phyloP scores from a whole-genome alignment of 1,140 invertebrate genomes.

The Calliopsis andreniformis region DNA sequence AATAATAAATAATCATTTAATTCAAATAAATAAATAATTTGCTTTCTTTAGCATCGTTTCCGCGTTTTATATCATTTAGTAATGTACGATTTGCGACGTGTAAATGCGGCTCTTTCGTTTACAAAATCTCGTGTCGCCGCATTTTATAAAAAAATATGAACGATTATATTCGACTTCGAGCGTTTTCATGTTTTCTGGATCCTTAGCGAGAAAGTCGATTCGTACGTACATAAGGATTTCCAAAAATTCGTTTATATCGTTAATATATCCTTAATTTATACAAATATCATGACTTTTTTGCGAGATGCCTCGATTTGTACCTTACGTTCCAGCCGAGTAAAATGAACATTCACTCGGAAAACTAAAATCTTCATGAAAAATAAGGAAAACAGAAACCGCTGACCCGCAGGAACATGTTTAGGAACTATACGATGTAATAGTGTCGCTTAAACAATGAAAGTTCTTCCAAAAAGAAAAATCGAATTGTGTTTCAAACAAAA shows the following conservation, averaged over 20 bases:
- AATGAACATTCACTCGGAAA: background rate
- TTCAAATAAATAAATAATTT: constrained; percentile 82
- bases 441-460: background rate
- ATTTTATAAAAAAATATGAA: constrained; percentile 72
- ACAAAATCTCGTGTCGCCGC: constrained; percentile 72
- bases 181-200: constrained; percentile 59
- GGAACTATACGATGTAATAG: constrained; percentile 9
- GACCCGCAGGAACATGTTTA: constrained; percentile 15
- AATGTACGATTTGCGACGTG: constrained; percentile 78
- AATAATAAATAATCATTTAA: constrained; percentile 79
- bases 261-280: constrained; percentile 38
- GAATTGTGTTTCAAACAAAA: background rate
- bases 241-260: constrained; percentile 38
- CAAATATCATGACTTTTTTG: constrained; percentile 32
- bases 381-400: background rate
- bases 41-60: constrained; percentile 76
- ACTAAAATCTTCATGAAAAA: background rate
- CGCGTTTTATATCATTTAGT: constrained; percentile 62
- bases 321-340: constrained; percentile 6
- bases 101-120: constrained; percentile 58
- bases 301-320: constrained; percentile 27
- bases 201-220: constrained; percentile 66
- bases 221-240: constrained; percentile 24
- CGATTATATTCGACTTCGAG: constrained; percentile 65
- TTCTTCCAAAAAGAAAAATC: background rate